phyloP scores from a whole-genome alignment of 2,113 vertebrate species.

The Noctilio leporinus region DNA sequence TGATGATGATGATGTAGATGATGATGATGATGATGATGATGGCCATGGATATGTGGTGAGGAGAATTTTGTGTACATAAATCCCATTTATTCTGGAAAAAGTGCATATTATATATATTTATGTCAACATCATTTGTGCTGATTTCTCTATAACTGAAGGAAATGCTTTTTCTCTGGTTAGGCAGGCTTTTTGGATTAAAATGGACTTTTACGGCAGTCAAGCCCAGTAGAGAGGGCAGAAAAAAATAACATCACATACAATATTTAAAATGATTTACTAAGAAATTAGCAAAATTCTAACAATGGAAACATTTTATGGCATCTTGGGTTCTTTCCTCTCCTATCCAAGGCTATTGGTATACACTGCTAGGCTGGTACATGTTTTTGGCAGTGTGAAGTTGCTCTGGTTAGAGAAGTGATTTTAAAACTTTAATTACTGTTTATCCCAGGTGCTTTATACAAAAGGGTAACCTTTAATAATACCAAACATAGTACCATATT shows the following conservation, averaged over 20 bases:
- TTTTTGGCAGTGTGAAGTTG: background rate
- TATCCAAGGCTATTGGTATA: background rate
- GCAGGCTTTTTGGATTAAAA: background rate
- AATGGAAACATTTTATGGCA: background rate
- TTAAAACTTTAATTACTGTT: background rate
- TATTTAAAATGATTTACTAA: constrained; percentile 27
- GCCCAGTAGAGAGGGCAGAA: background rate
- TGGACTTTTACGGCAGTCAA: constrained; percentile 33
- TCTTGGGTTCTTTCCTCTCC: background rate
- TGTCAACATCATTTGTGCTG: background rate
- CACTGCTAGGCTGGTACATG: accelerated
- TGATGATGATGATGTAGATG: too few relatives aligned
- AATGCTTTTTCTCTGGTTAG: background rate
- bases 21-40: background rate
- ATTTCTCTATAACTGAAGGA: background rate
- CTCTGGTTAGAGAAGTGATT: background rate
- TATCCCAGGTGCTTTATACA: background rate
- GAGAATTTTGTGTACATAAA: background rate
- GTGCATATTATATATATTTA: background rate
- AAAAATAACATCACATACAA: background rate
- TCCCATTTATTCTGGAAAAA: background rate
- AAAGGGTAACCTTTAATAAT: background rate
- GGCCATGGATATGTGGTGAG: background rate
- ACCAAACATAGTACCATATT: background rate
- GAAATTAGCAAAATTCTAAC: constrained; percentile 51